Evolutionary conservation across 2,888 invertebrate species (phyloP).

Genomic region (Aplocera efformata): DNA sequence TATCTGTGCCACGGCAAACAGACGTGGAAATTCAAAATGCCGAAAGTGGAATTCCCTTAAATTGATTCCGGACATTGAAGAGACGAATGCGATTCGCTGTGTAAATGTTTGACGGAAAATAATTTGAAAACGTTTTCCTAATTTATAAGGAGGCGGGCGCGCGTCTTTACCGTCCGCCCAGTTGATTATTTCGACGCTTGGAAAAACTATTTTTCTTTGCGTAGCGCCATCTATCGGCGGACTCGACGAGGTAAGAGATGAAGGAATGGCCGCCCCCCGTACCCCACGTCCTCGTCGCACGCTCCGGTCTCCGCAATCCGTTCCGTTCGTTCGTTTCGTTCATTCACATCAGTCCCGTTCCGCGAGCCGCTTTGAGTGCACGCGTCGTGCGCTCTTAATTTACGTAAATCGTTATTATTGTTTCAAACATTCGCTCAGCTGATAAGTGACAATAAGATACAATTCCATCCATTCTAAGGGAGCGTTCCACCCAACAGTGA

Average conservation of each 20-base stretch:
- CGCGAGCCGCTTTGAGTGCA: constrained; percentile 40
- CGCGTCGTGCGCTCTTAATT: constrained; percentile 31
- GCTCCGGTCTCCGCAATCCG: constrained; percentile 20
- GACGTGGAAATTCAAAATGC: constrained; percentile 62
- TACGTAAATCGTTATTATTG: constrained; percentile 65
- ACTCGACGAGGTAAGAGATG: constrained; percentile 1
- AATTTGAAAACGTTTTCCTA: constrained; percentile 70
- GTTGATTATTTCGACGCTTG: constrained; percentile 41
- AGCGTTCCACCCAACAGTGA: constrained; percentile 24
- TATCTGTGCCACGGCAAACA: constrained; percentile 50
- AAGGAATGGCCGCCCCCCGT: constrained; percentile 23
- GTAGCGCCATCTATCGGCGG: constrained; percentile 60
- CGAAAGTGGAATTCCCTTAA: constrained; percentile 57
- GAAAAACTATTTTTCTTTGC: constrained; percentile 27
- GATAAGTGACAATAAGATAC: constrained; percentile 60
- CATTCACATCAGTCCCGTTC: constrained; percentile 68
- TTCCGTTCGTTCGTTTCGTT: constrained; percentile 42
- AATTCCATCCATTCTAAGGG: constrained; percentile 24
- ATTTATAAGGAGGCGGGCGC: constrained; percentile 57
- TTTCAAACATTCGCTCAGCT: constrained; percentile 74
- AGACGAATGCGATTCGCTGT: constrained; percentile 53
- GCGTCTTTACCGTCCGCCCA: constrained; percentile 28
- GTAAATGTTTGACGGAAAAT: constrained; percentile 67
- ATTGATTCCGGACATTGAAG: constrained; percentile 70
- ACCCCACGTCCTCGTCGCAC: constrained; percentile 35